phyloP scores from a whole-genome alignment of 2,797 vertebrate genomes.

The Vultur gryphus region DNA sequence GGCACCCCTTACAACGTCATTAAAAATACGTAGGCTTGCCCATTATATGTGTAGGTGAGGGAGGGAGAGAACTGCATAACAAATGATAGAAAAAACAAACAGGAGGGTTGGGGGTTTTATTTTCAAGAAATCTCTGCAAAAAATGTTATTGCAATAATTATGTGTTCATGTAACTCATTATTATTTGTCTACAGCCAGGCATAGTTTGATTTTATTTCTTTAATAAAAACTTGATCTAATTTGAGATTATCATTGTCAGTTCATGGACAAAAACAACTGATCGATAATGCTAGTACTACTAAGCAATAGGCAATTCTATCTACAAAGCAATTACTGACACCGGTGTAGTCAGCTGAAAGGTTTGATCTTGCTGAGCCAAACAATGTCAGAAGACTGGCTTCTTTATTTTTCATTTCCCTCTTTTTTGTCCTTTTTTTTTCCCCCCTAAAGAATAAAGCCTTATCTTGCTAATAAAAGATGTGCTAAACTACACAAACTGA shows the following conservation, averaged over 20 bases:
- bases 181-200: not conserved
- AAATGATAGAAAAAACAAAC: not conserved
- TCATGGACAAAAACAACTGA: not conserved
- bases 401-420: not conserved
- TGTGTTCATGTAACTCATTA: not conserved
- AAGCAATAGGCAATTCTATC: constrained; percentile 16
- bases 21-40: not conserved
- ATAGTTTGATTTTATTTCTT: constrained; percentile 33
- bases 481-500: not conserved
- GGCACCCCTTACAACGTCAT: not conserved
- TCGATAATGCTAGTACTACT: not conserved
- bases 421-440: not conserved
- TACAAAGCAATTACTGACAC: constrained; percentile 12
- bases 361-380: not conserved
- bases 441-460: not conserved
- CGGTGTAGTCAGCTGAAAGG: not conserved
- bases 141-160: not conserved
- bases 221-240: constrained; percentile 59
- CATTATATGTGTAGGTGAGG: not conserved
- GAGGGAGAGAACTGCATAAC: not conserved
- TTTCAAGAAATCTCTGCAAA: not conserved
- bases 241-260: constrained; percentile 6
- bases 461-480: not conserved
- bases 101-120: not conserved
- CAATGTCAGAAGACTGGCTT: not conserved